A percentile compares a stretch with the other conserved stretches of the same genome.
These are phyloP conservation scores for Litocranius walleri DNA, from an alignment of 2,113 vertebrate genomes.

Conservation along the genomic window DNA sequence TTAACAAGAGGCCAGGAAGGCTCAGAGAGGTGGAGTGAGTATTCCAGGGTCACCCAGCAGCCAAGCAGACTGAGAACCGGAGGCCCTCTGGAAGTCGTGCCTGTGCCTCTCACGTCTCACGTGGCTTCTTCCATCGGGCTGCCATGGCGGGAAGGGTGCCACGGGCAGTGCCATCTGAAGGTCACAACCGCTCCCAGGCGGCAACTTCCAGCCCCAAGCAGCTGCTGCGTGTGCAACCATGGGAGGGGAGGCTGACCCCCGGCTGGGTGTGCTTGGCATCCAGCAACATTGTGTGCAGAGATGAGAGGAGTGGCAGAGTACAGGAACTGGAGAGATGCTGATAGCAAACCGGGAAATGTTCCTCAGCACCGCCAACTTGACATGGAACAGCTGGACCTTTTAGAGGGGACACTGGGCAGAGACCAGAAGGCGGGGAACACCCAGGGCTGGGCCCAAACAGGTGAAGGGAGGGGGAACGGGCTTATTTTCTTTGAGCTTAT, in stretches of 20 bases:
- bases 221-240: neutral
- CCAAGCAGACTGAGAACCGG: neutral
- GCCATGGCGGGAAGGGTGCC: neutral
- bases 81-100: neutral
- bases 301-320: neutral
- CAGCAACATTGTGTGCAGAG: neutral
- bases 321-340: neutral
- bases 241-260: neutral
- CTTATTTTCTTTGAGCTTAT: neutral
- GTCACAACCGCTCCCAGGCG: fast-evolving
- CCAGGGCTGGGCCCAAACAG: neutral
- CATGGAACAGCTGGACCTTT: neutral
- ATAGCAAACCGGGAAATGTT: neutral
- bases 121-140: neutral
- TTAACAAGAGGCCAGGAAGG: neutral
- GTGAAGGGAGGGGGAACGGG: neutral
- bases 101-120: fast-evolving
- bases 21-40: neutral
- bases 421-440: neutral
- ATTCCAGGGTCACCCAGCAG: neutral
- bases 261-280: neutral
- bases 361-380: neutral
- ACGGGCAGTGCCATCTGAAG: neutral
- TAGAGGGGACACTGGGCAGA: neutral
- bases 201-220: neutral